A percentile compares a stretch with the other conserved stretches of the same genome.
These are phyloP conservation scores for Otolemur crassicaudatus DNA, from an alignment of 2,797 vertebrate genomes.

Conservation along the genomic window DNA sequence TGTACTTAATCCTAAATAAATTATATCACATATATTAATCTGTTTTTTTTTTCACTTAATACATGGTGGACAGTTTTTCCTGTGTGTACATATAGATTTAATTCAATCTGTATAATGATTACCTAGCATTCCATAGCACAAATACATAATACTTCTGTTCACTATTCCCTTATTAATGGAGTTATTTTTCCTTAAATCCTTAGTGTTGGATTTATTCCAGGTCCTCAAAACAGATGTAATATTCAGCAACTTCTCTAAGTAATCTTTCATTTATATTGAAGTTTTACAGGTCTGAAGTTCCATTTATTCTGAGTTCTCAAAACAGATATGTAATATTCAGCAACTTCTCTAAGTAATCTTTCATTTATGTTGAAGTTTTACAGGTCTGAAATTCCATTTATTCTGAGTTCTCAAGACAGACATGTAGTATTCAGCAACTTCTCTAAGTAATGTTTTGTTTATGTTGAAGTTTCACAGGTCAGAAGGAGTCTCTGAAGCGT, in stretches of 20 bases:
- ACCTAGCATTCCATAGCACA: not conserved
- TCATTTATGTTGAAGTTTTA: not conserved
- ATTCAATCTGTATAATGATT: slow-evolving; percentile 5
- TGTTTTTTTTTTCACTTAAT: slow-evolving; percentile 5
- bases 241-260: slow-evolving; percentile 33
- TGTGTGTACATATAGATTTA: not conserved
- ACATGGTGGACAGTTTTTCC: not conserved
- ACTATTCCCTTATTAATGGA: not conserved
- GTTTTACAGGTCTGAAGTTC: not conserved
- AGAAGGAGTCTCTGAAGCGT: slow-evolving; percentile 35
- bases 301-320: slow-evolving; percentile 5
- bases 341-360: slow-evolving; percentile 47
- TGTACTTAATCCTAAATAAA: slow-evolving; percentile 25
- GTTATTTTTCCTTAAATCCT: slow-evolving; percentile 30
- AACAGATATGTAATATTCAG: not conserved
- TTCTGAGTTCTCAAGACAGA: not conserved
- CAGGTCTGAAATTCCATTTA: not conserved
- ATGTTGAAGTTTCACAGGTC: not conserved
- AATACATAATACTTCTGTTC: slow-evolving; percentile 3
- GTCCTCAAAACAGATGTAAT: not conserved
- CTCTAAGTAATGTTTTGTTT: slow-evolving; percentile 46
- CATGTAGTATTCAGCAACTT: not conserved
- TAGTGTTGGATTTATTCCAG: not conserved
- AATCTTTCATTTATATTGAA: slow-evolving; percentile 4
- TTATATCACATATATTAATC: slow-evolving; percentile 35